Conservation (phyloP, 2,113 vertebrate species). For the Gymnogyps californianus region DNA sequence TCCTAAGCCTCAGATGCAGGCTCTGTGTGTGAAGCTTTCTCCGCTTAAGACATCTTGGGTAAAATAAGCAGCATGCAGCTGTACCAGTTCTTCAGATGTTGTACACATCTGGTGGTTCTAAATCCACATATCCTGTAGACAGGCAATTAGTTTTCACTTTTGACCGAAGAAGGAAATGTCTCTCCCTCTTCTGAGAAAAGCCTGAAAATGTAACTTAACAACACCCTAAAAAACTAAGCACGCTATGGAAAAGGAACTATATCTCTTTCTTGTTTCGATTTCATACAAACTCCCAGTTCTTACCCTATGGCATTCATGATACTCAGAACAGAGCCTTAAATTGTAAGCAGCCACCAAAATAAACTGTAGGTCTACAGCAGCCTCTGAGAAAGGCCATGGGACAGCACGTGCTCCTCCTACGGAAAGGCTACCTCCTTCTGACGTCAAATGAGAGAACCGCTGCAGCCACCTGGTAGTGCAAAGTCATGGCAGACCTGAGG, state of each 20-base stretch:
- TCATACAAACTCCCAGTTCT: neutral
- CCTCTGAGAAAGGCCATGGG: neutral
- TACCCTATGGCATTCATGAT: neutral
- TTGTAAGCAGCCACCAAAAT: neutral
- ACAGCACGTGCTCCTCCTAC: fast-evolving
- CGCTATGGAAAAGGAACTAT: neutral
- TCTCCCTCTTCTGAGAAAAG: neutral
- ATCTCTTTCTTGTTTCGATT: neutral
- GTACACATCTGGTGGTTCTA: neutral
- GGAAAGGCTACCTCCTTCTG: neutral
- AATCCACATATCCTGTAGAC: neutral
- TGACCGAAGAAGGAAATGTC: neutral
- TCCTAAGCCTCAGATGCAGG: neutral
- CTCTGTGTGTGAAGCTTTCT: neutral
- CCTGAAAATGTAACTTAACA: neutral
- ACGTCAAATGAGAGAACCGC: neutral
- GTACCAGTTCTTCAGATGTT: neutral
- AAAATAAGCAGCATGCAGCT: neutral
- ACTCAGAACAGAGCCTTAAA: neutral
- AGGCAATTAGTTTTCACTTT: neutral
- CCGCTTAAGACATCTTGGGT: too few species aligned
- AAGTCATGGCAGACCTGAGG: neutral
- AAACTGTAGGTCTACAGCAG: neutral
- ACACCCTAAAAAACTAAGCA: neutral
- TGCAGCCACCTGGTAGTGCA: neutral